Base-by-base conservation (phyloP, 64 coral and sea anemone genomes). In the Acropora yongei region DNA sequence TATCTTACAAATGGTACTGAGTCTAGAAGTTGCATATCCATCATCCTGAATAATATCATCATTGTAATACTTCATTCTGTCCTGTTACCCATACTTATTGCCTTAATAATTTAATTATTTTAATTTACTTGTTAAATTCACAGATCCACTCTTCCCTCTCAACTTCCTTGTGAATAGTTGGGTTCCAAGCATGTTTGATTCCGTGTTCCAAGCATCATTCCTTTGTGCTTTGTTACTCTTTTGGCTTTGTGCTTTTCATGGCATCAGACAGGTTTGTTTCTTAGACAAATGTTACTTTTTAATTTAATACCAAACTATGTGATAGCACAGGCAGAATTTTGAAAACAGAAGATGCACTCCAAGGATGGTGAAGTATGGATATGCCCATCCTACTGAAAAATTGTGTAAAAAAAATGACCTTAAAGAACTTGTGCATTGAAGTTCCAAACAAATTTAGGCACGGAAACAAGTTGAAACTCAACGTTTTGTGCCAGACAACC, bases 181-280 rank as follows among this genome's bases (percentile, higher is more conserved):
- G 97, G 94, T 98, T 46, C 97, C 97, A 44, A 89, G 94, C 3
- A 98, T 98, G 97, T 98, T 98, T 85, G 97, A 98, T 60, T 98
- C 97, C 0, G 75, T 98, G 72, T 96, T 99, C 89, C 97, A 95
- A 30, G 97, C 97, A 1, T 88, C 94, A 30, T 99, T 99, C 68
- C 91, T 99, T 13, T 84, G 86, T 43, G 91, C 85, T 8, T 57
- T 99, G 3, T 84, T 99, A 78, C 88, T 99, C 41, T 99, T 99
- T 57, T 99, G 97, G 97, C 53, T 99, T n/a, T 99, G 97, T 94
- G 97, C 97, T 43, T 99, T 99, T 77, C 94, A 99, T 89, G 97
- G 95, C 80, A 96, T 96, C 80, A 88, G 95, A 79, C 90, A 94
- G 92, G 86, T 89, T 20, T 83, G 41, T 46, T 9, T 8, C 17